Percentiles rank a stretch among this genome's conserved stretches.
Evolutionary conservation across 1,140 invertebrate genomes (phyloP).

Genomic region (Pogonognathellus flavescens): DNA sequence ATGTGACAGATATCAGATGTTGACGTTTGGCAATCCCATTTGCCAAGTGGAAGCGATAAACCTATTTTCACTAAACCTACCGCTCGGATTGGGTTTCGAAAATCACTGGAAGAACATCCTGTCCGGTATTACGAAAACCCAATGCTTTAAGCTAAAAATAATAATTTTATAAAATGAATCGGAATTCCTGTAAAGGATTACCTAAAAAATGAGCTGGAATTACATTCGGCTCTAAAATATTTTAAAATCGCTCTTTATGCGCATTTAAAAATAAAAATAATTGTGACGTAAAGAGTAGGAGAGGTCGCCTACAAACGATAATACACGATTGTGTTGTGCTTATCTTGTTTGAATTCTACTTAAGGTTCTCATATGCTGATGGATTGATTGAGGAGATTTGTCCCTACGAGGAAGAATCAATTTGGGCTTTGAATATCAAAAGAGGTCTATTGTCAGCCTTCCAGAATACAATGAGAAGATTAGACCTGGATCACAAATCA

Average conservation of each 20-base stretch:
- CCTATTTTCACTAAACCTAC: constrained; percentile 46
- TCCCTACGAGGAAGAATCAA: constrained; percentile 78
- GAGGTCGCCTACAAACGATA: no score
- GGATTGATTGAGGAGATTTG: constrained; percentile 84
- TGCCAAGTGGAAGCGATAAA: constrained; percentile 31
- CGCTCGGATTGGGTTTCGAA: constrained; percentile 30
- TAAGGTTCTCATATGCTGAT: constrained; percentile 83
- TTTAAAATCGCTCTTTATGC: no score
- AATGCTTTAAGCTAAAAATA: not conserved
- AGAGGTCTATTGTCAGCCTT: constrained; percentile 87
- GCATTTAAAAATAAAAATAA: no score
- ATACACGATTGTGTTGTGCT: no score
- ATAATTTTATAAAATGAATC: no score
- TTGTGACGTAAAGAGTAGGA: no score
- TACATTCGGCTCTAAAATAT: no score
- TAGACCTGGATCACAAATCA: constrained; percentile 82
- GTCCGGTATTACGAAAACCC: constrained; percentile 53
- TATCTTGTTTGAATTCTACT: constrained; percentile 10
- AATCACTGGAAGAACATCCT: constrained; percentile 62
- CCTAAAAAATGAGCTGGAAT: no score
- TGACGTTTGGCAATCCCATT: constrained; percentile 62
- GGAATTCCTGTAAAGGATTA: no score
- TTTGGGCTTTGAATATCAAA: constrained; percentile 90
- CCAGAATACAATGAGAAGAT: constrained; percentile 89
- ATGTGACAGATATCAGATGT: constrained; percentile 61